Evolutionary conservation across 2,888 invertebrate species (phyloP).

Genomic region (Ceratothoa steindachneri): DNA sequence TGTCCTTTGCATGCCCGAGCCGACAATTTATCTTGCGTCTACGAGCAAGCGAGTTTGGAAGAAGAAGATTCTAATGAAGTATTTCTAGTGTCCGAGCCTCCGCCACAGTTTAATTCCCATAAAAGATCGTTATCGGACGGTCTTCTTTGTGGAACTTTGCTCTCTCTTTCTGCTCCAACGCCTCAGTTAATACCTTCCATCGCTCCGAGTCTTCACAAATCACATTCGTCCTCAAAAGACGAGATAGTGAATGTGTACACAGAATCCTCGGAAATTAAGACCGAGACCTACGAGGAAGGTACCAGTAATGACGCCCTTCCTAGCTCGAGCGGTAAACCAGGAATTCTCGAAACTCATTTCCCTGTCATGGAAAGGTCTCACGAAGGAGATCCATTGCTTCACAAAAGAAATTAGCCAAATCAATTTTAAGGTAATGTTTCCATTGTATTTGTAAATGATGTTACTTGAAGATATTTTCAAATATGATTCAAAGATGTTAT

Average conservation of each 20-base stretch:
- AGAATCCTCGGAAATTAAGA: not conserved
- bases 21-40: conserved; percentile 44
- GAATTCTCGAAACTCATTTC: conserved; percentile 23
- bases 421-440: not conserved
- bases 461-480: too few relatives aligned
- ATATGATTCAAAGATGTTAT: not conserved
- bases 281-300: not conserved
- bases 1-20: conserved; percentile 43
- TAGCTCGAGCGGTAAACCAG: not conserved
- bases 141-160: conserved; percentile 15
- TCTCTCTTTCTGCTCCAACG: conserved; percentile 12
- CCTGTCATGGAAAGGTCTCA: not conserved
- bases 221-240: not conserved
- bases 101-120: conserved; percentile 14
- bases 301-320: conserved; percentile 1
- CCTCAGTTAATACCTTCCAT: conserved; percentile 22
- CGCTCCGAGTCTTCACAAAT: conserved; percentile 17
- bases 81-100: conserved; percentile 15
- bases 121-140: conserved; percentile 20
- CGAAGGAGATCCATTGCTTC: conserved; percentile 21
- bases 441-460: not conserved
- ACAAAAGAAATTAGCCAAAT: not conserved
- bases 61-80: conserved; percentile 39
- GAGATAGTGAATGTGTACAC: not conserved
- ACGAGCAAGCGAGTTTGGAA: conserved; percentile 45